Base-by-base conservation (phyloP, 2,888 invertebrate species). In the Drosophila phalerata region DNA sequence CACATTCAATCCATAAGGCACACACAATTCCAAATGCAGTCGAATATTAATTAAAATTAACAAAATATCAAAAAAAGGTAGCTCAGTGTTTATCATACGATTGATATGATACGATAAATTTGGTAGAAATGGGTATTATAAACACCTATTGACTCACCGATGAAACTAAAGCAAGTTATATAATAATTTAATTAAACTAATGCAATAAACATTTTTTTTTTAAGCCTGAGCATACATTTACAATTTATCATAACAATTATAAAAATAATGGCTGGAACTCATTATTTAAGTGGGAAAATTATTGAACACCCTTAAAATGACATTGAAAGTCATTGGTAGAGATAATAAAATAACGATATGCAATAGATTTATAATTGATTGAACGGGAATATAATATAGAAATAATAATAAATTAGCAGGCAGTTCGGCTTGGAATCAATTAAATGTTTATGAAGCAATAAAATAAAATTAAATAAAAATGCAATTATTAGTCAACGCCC, bases 401-500 rank as follows among this genome's bases (percentile, higher is more conserved):
- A 60, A 58, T 49, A 51, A 60, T 32, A 42, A 60, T 60, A 60
- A 49, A 57, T 57, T 37, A 25, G 17, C 37, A 22, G 25, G 13
- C 45, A 17, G 25, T 58, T 42, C 42, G 32, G 37, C 9, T 53
- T 47, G 17, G 40, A 25, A 60, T 53, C 63, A 69, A 77, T 63
- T 70, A 40, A 55, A 48, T 53, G 32, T 65, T 65, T 38, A 57
- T 61, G 52, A 40, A 42, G 19, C 60, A 47, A 72, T 73, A 64
- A 52, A 45, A 64, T 68, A n/a, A 67, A 81, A 69, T 82, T 25
- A 40, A 68, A 75, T 75, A 65, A 76, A 83, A 81, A 67, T 63
- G 56, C 69, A 83, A 73, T 78, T 85, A 75, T 78, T 69, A 73
- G 76, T 71, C 76, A 72, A 85, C 78, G 86, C 73, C 88, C 86